These are phyloP conservation scores for Siniperca obscura DNA, from an alignment of 2,797 vertebrate genomes.

Conservation along the genomic window DNA sequence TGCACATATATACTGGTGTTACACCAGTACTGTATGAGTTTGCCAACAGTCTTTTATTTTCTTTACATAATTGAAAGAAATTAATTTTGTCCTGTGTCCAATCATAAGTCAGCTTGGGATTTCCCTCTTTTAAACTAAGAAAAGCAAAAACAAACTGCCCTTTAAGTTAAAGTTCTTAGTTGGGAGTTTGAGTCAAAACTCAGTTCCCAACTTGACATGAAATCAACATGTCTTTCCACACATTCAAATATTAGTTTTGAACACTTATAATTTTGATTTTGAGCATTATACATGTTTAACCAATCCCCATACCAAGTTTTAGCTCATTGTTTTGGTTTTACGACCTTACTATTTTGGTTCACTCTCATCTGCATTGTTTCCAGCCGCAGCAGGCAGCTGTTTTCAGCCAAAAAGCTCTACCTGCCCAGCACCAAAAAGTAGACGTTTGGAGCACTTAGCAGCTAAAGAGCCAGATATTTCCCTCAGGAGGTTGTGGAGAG, in stretches of 20 bases:
- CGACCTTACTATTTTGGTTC: neutral
- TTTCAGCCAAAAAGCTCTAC: neutral
- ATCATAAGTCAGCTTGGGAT: neutral
- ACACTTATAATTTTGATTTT: neutral
- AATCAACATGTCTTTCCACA: neutral
- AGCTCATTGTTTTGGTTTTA: conserved; percentile 1
- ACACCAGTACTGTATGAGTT: neutral
- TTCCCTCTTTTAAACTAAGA: neutral
- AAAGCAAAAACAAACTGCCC: neutral
- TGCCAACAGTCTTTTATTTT: neutral
- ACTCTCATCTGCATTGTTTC: neutral
- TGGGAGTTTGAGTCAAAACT: neutral
- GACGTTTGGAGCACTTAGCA: neutral
- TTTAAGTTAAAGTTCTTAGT: neutral
- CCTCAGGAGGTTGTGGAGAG: neutral
- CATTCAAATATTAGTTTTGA: neutral
- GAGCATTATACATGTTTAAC: neutral
- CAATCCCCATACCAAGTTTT: neutral
- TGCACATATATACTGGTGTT: neutral
- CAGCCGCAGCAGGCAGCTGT: neutral
- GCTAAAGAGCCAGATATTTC: neutral
- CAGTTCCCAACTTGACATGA: neutral
- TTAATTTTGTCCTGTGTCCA: neutral
- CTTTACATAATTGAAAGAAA: neutral
- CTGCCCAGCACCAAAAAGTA: no score